Percentiles rank a stretch among this genome's conserved stretches.
These are phyloP conservation scores for Sesamia inferens DNA, from an alignment of 2,888 invertebrate species.

Conservation along the genomic window DNA sequence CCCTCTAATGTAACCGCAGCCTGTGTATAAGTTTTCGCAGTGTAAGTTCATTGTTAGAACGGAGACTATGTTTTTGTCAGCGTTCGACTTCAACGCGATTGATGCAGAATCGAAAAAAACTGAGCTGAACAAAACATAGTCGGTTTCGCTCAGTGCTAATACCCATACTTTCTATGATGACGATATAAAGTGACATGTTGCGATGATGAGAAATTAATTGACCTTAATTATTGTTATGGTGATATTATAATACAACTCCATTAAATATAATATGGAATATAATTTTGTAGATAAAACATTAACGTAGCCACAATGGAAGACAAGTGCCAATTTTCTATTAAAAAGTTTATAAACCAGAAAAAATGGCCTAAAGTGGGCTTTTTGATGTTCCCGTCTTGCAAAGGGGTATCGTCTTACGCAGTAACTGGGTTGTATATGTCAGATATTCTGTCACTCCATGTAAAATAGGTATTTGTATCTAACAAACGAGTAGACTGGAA, in stretches of 20 bases:
- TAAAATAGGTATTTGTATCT: too few species aligned
- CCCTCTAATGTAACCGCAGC: conserved; percentile 57
- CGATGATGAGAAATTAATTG: conserved; percentile 32
- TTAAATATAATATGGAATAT: background rate
- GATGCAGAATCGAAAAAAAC: conserved; percentile 74
- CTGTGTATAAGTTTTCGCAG: conserved; percentile 69
- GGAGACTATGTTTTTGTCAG: conserved; percentile 73
- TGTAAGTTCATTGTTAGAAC: conserved; percentile 83
- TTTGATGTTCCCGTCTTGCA: background rate
- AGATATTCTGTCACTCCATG: background rate
- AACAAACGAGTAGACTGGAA: too few species aligned
- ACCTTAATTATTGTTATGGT: background rate
- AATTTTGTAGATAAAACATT: too few species aligned
- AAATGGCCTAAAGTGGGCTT: too few species aligned
- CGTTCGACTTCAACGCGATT: conserved; percentile 75
- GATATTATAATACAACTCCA: background rate
- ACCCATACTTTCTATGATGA: conserved; percentile 70
- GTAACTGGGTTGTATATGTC: background rate
- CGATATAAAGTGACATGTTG: conserved; percentile 67
- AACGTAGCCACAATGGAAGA: too few species aligned
- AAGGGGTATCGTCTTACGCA: background rate
- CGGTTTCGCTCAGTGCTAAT: conserved; percentile 78
- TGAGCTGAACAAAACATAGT: conserved; percentile 73
- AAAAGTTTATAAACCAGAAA: too few species aligned
- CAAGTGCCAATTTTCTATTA: too few species aligned